phyloP scores from a whole-genome alignment of 23 tunicate genomes.

The Trididemnum clinides region DNA sequence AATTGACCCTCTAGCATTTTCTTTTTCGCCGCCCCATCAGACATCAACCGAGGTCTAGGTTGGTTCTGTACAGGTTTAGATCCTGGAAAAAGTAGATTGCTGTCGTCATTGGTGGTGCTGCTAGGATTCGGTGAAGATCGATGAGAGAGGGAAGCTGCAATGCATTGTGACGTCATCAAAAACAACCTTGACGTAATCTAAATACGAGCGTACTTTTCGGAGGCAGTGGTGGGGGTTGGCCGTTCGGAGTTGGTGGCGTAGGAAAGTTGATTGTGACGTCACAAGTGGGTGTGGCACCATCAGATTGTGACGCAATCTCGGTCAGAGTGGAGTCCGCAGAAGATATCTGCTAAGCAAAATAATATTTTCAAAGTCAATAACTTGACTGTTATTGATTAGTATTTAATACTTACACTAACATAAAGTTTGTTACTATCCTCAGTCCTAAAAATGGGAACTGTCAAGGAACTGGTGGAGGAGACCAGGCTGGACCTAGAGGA shows the following conservation, averaged over 20 bases:
- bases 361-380: background rate
- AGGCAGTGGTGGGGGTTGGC: slow-evolving; percentile 75
- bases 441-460: slow-evolving; percentile 42
- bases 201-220: slow-evolving; percentile 35
- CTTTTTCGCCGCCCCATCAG: too few species aligned
- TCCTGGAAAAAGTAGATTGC: too few species aligned
- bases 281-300: background rate
- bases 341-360: background rate
- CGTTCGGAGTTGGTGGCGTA: slow-evolving; percentile 20
- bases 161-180: too few species aligned
- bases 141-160: too few species aligned
- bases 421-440: background rate
- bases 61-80: too few species aligned
- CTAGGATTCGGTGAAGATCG: too few species aligned
- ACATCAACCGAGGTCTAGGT: background rate
- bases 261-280: slow-evolving; percentile 5
- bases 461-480: slow-evolving; percentile 64
- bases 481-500: slow-evolving; percentile 61
- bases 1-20: too few species aligned
- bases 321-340: background rate
- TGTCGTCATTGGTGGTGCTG: too few species aligned
- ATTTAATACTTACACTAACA: too few species aligned
- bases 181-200: too few species aligned
- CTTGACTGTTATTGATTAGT: background rate
- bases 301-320: background rate